Base-by-base conservation (phyloP, 92 coral and sea anemone genomes). In the Parazoanthus atlanticus region DNA sequence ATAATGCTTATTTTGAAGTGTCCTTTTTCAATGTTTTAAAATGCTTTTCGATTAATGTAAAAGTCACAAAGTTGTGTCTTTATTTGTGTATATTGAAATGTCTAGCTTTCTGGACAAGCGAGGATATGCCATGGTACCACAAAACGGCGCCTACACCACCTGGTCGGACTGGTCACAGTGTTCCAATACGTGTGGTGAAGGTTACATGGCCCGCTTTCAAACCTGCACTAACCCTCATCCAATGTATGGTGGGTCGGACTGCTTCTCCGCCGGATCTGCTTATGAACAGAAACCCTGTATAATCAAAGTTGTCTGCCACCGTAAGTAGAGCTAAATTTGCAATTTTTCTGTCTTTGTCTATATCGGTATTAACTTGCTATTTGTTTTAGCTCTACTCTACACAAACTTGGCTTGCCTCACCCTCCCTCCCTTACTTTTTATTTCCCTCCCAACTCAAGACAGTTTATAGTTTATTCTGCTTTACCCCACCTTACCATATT, bases 131-230 rank as follows among this genome's bases (percentile, higher is more conserved):
- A 84, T 84, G 87, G 67, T 43, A 69, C 87, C 87, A 3, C 87
- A 72, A 29, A 54, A 84, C 32, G 87, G 87, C 38, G 26, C 23
- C 38, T 84, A 84, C 78, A 84, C 64, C 65, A 70, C 26, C 32
- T 84, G 87, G 87, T 84, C 87, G 21, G 87, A 70, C 38, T 84
- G 87, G 87, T 69, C 87, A 8, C 87, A 49, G 23, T 84, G 87
- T 54, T 84, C 87, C 40, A 26, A 54, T 2, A 41, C 87, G 9
- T 84, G 87, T 10, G 78, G 67, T 25, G 87, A 84, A 15, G 87
- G 87, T 29, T 36, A 34, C 29, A 47, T 23, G 78, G 43, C 87
- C n/a, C 78, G 87, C 15, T 38, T 69, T 40, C 77, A 78, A 46
- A 84, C 87, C 9, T 84, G 87, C 41, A 69, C 87, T 12, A 84